Evolutionary conservation across 2,797 vertebrate genomes (phyloP).

Genomic region (Onychomys torridus): DNA sequence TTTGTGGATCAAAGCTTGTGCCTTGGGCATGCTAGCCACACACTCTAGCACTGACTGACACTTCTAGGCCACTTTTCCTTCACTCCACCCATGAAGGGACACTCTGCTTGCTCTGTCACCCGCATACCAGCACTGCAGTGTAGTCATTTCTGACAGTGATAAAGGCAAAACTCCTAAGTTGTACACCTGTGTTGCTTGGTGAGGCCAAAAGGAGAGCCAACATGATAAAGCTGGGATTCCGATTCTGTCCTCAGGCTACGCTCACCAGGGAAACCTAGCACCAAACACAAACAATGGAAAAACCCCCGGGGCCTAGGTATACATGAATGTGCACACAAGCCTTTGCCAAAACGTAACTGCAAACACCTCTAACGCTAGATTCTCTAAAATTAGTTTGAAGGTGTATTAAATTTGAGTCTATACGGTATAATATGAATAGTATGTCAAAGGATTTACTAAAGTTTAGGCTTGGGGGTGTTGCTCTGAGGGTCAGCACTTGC

Average conservation of each 20-base stretch:
- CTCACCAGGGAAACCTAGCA: constrained; percentile 43
- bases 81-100: neutral
- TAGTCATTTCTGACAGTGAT: constrained; percentile 1
- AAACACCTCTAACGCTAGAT: constrained; percentile 11
- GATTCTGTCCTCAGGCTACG: neutral
- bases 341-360: constrained; percentile 43
- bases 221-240: constrained; percentile 14
- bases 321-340: neutral
- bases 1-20: neutral
- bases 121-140: neutral
- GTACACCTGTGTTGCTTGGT: neutral
- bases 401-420: constrained; percentile 46
- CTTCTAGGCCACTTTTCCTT: neutral
- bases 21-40: neutral
- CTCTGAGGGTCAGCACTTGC: neutral
- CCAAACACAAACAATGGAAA: neutral
- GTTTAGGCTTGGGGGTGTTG: neutral
- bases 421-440: constrained; percentile 37
- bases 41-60: neutral
- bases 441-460: constrained; percentile 40
- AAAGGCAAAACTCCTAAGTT: constrained; percentile 49
- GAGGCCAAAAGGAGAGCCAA: constrained; percentile 40
- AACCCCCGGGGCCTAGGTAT: neutral
- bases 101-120: constrained; percentile 6
- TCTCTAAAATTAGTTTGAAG: constrained; percentile 56